Conservation (phyloP, 2,888 invertebrate genomes). For the Oeneis ivallda region DNA sequence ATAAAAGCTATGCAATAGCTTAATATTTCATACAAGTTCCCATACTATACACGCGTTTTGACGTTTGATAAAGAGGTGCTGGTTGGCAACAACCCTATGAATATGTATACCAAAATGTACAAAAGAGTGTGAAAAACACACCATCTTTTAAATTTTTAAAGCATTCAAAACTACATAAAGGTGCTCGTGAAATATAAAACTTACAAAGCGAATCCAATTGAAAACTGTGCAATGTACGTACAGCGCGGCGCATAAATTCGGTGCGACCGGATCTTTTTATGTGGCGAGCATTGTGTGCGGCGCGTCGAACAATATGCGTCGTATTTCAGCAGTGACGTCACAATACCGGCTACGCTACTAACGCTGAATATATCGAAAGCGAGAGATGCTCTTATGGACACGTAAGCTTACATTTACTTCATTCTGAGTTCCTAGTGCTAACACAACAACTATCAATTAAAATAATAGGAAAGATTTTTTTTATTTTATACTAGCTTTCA, state of each 20-base stretch:
- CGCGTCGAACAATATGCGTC: slow-evolving; percentile 32
- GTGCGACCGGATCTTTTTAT: slow-evolving; percentile 34
- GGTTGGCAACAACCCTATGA: too few species aligned
- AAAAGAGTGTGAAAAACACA: neutral
- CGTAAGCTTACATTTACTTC: too few species aligned
- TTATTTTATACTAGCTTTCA: too few species aligned
- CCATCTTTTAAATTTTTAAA: neutral
- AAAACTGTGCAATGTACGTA: slow-evolving; percentile 11
- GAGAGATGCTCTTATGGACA: slow-evolving; percentile 10
- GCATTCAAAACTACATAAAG: slow-evolving; percentile 7
- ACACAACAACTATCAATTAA: too few species aligned
- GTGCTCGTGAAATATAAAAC: slow-evolving; percentile 13
- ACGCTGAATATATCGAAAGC: slow-evolving; percentile 31
- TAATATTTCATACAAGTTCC: too few species aligned
- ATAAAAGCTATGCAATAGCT: too few species aligned
- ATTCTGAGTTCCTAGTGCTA: too few species aligned
- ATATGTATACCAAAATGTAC: too few species aligned
- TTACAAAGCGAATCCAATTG: slow-evolving; percentile 20
- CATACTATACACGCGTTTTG: too few species aligned
- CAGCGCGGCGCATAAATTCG: slow-evolving; percentile 24
- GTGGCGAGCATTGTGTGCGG: slow-evolving; percentile 16
- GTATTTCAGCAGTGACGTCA: slow-evolving; percentile 31
- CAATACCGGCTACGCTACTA: slow-evolving; percentile 21
- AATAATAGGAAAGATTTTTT: too few species aligned
- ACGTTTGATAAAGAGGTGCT: too few species aligned